Evolutionary conservation across 2,113 vertebrate genomes (phyloP), one percentile per base, ranked within the genome.

Genomic region (Zapornia atra): DNA sequence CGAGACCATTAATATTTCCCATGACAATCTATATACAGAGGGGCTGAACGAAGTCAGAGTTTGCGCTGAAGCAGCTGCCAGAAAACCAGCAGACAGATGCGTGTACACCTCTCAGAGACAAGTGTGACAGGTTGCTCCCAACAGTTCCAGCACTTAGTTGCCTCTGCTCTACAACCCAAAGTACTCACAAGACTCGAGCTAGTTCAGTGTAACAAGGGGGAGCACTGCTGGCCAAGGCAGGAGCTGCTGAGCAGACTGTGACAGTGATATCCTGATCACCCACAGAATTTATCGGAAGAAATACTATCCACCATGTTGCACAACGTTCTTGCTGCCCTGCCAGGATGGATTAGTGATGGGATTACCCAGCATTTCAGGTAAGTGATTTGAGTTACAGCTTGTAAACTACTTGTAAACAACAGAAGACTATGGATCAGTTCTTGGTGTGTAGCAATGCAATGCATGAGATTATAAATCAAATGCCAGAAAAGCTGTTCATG

Each of bases 311-410:
- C 48, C 65, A 17, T 1, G 1, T 40, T 36, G 26, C 33, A 15
- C 17, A n/a, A 51, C 26, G 31, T 50, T 82, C 79, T 82, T 34
- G 66, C 57, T 54, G 63, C 50, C 42, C 38, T 70, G 73, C 73
- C 65, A 36, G 70, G 73, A 53, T 38, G 84, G 69, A 66, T 96
- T 84, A 92, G 73, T n/a, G 57, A 77, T 51, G 84, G 88, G 66
- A 82, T 82, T 88, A 75, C 59, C 48, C 50, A 76, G 86, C n/a
- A 48, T 79, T 79, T 68, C 42, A 59, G 57, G 78, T 0, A 0
- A 4, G 4, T 50, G 82, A 80, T 68, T 82, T 79, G 57, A 85
- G 57, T 54, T 51, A 40, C 3, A 71, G 82, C 34, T 90, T 46
- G 2, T 28, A 28, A 70, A 36, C 50, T 71, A 33, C n/a, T 11